Base-by-base conservation (phyloP, 1,140 invertebrate species). In the Drosophila dunni region DNA sequence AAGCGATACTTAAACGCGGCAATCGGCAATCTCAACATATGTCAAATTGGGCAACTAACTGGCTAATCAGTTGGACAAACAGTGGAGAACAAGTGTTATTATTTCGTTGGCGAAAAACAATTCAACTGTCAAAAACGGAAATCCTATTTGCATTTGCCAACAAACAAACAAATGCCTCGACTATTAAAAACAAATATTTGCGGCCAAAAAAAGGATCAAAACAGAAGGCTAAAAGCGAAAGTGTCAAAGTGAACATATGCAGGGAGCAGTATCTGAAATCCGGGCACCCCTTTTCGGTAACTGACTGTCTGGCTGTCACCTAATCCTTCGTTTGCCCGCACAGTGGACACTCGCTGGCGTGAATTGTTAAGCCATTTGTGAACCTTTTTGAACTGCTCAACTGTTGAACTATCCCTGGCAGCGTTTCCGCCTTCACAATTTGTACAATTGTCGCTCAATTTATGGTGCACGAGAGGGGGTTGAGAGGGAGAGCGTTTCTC, bases 111-210 rank as follows among this genome's bases (percentile, higher is more conserved):
- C 82, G 17, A 29, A 75, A 81, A 88, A 86, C 86, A 88, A 81
- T 75, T 83, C 73, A 78, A 78, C 74, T 79, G 74, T 88, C 82
- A 81, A 75, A 88, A 38, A 65, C 78, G 73, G 85, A 91, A 91
- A 91, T 91, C 90, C 90, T 88, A 91, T 91, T 91, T 91, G 90
- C 90, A 91, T 91, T 91, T 56, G 15, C 82, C 34, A 53, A 38
- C 90, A 91, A 91, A 91, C 89, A 85, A 76, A 62, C 24, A 29
- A 29, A 29, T 29, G 75, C 78, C 76, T 48, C 68, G 82, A 91
- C 90, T 91, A 91, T 91, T 91, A 91, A 91, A 91, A 90, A 86
- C 90, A 91, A 91, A 91, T 91, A 91, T 91, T 91, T 91, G 90
- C 85, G 84, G 89, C 75, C 78, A 86, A 67, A 75, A 29, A 68